A percentile compares a stretch with the other conserved stretches of the same genome.
phyloP scores from a whole-genome alignment of 2,888 invertebrate genomes.

The Drosophila pseudotakahashii region DNA sequence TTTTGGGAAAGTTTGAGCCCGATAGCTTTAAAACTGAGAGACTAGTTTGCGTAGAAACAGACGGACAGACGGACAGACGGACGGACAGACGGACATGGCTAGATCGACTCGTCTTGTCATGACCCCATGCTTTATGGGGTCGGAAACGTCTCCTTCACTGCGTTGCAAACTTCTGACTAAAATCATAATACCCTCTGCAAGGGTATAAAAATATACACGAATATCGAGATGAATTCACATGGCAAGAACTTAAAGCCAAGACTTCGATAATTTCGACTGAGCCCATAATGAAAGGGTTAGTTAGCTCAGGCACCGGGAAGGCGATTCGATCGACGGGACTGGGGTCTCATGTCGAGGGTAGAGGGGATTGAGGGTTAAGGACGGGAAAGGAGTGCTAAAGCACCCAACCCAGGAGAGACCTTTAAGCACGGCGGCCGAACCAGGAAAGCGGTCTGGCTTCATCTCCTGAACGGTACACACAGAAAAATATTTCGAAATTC shows the following conservation, averaged over 20 bases:
- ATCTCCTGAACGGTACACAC: constrained; percentile 1
- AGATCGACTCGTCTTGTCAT: too few species aligned
- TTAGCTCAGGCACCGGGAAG: constrained; percentile 38
- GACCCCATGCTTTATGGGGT: too few species aligned
- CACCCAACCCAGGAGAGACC: constrained; percentile 37
- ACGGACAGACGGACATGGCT: too few species aligned
- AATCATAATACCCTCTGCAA: too few species aligned
- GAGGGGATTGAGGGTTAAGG: too few species aligned
- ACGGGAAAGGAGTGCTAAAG: constrained; percentile 10
- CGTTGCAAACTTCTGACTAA: too few species aligned
- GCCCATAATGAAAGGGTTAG: constrained; percentile 73
- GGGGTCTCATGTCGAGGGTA: neutral
- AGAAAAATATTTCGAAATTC: neutral
- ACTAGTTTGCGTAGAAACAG: too few species aligned
- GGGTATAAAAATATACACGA: constrained; percentile 32
- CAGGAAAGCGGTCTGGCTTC: constrained; percentile 20
- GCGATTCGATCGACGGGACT: constrained; percentile 38
- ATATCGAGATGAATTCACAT: constrained; percentile 64
- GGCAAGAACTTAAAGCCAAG: constrained; percentile 54
- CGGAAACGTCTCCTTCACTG: too few species aligned
- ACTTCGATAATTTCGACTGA: constrained; percentile 35
- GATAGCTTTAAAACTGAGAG: too few species aligned
- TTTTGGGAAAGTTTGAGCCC: too few species aligned
- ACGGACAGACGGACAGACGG: too few species aligned
- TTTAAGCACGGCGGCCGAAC: constrained; percentile 50